Base-by-base conservation (phyloP, 2,113 vertebrate species). In the Turdus rufiventris region DNA sequence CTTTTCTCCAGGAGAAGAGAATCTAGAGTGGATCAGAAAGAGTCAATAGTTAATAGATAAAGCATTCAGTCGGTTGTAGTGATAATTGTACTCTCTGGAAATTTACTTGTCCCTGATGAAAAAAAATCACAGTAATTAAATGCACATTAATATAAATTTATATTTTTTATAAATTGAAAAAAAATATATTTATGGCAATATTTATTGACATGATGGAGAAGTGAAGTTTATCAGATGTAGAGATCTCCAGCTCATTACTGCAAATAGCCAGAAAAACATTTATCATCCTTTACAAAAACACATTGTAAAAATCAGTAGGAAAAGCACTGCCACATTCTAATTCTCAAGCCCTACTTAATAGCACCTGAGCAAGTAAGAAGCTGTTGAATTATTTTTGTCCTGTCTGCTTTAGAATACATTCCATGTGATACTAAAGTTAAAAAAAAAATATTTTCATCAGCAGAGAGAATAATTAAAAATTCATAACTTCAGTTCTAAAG, bases 401-500 rank as follows among this genome's bases (percentile, higher is more conserved):
- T 72, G 43, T 24, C 14, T 82, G 34, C 28, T 72, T 89, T 95
- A 61, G 21, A 58, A 53, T 45, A 23, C 0, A 1, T 83, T 94
- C 53, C 45, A 43, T 38, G 7, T 51, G 53, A 84, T 54, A 56
- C 16, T 47, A 31, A 94, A 95, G 12, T 54, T 11, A 54, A 54
- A 31, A 12, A 31, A 31, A 18, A 31, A 18, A 18, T 81, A n/a
- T 95, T 96, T 96, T 72, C 31, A 25, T 58, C 58, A 93, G 33
- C 10, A 95, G 65, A 93, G 47, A 94, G 45, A 93, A 96, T 67
- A 88, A 10, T 15, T 70, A 83, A 57, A 76, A 78, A 88, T 57
- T 61, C n/a, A 12, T 95, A 77, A 93, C 58, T 97, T 97, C 67
- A 84, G 80, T 95, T 96, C 82, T 33, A 84, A 76, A 78, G 50